Percentiles rank a stretch among this genome's conserved stretches.
These are phyloP conservation scores for Eurosta solidaginis DNA, from an alignment of 1,140 invertebrate species.

Conservation along the genomic window DNA sequence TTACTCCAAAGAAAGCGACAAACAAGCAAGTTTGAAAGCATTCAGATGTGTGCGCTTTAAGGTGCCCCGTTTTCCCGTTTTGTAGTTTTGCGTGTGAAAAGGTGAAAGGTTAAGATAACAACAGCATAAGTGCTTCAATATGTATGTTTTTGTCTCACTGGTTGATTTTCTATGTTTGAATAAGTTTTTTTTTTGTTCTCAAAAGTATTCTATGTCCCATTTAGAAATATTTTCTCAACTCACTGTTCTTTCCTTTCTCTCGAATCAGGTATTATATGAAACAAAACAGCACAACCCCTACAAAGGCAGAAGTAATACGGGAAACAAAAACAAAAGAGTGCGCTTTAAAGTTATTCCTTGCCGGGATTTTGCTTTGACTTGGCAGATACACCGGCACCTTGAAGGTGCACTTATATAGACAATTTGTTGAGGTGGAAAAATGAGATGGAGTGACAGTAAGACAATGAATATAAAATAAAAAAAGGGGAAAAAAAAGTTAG, in stretches of 20 bases:
- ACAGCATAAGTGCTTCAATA: constrained; percentile 12
- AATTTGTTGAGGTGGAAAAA: neutral
- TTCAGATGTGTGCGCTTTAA: neutral
- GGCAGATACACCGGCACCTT: neutral
- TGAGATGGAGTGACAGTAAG: neutral
- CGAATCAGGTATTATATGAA: no score
- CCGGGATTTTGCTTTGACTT: neutral
- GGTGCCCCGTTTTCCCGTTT: no score
- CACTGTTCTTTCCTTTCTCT: no score
- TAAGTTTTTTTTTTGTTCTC: neutral
- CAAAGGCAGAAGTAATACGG: neutral
- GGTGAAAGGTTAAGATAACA: constrained; percentile 30
- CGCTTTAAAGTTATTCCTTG: neutral
- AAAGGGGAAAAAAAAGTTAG: neutral
- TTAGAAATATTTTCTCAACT: neutral
- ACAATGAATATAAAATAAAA: neutral
- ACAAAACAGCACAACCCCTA: neutral
- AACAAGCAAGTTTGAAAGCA: neutral
- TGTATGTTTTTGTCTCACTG: neutral
- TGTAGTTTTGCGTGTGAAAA: neutral
- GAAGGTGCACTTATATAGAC: no score
- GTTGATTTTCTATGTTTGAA: neutral
- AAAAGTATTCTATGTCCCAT: neutral
- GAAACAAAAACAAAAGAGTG: neutral
- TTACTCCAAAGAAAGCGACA: neutral